Evolutionary conservation across 2,113 vertebrate genomes (phyloP), one percentile per base, ranked within the genome.

Genomic region (Bufo gargarizans): DNA sequence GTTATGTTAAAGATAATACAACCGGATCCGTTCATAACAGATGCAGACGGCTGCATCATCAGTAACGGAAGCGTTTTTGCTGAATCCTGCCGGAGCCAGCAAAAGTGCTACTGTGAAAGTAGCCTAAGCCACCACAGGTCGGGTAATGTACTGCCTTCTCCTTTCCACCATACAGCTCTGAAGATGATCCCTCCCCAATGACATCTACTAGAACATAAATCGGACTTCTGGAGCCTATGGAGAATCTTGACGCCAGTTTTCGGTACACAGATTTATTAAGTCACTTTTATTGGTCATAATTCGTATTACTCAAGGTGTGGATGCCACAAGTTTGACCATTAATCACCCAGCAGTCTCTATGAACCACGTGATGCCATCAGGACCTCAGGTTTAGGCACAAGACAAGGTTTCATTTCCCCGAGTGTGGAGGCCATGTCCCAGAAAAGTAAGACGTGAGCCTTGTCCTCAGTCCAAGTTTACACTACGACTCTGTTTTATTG

Each of bases 401-500:
- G 11, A 50, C 19, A 12, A 49, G 33, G 43, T 61, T 65, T 43
- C 77, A 58, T 33, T 50, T 4, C 9, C 20, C 12, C 19, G 13
- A 55, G 50, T 5, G 20, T 17, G n/a, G n/a, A 56, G 20, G 7
- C 77, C 19, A 11, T 53, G 74, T 53, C 14, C 4, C 74, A n/a
- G 67, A 13, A 14, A 71, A 11, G 13, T 13, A 16, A 72, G 13
- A 45, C 0, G n/a, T 58, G 5, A 14, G 14, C 9, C n/a, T 58
- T 4, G 4, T 56, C 14, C 77, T 95, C 92, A 96, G 90, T 96
- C 94, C 0, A 93, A 45, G 10, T 92, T 92, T 4, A 91, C 91
- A 58, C 78, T 93, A 87, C 95, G 93, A 90, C 91, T 93, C 58
- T 91, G 92, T 82, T 96, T 96, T 89, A 93, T 65, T n/a, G 63